Evolutionary conservation across 2,888 invertebrate species (phyloP), one percentile per base, ranked within the genome.

Genomic region (Xylota sylvarum): DNA sequence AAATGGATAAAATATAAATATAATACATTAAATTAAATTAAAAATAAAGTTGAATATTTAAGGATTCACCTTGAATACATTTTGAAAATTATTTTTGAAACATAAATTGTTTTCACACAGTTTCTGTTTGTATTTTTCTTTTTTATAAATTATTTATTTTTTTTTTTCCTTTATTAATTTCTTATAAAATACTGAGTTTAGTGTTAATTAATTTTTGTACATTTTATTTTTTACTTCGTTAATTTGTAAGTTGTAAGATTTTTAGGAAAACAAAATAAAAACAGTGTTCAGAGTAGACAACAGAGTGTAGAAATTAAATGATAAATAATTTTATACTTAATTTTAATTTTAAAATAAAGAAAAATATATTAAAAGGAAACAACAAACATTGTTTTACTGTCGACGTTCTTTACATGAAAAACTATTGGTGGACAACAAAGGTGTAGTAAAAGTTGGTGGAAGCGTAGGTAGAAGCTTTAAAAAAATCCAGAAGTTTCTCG

Each of bases 321-420:
- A 73, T 60, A 50, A 84, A 74, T 79, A 70, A 69, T 85, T 85
- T 85, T 84, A 78, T 84, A 80, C 79, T 32, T 77, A 62, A 55
- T 70, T 19, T 76, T 77, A 85, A 55, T 67, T 85, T 77, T 81
- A 60, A 85, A 85, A 81, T 76, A 85, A 85, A 81, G 55, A 81
- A 67, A 69, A 74, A 50, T 69, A 69, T 30, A 27, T 76, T 69
- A 74, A 50, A 79, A 84, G 64, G 19, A n/a, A 56, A n/a, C n/a
- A n/a, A n/a, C n/a, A n/a, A n/a, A 32, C 30, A 2, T 52, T 60
- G 30, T 37, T 56, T 56, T 19, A 48, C 23, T 19, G 19, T 19
- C 6, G 19, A 17, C n/a, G n/a, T n/a, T n/a, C n/a, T n/a, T n/a
- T n/a, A n/a, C n/a, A n/a, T n/a, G n/a, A n/a, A n/a, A n/a, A n/a